Conservation (phyloP, 2,888 invertebrate species). For the Apeira syringaria region DNA sequence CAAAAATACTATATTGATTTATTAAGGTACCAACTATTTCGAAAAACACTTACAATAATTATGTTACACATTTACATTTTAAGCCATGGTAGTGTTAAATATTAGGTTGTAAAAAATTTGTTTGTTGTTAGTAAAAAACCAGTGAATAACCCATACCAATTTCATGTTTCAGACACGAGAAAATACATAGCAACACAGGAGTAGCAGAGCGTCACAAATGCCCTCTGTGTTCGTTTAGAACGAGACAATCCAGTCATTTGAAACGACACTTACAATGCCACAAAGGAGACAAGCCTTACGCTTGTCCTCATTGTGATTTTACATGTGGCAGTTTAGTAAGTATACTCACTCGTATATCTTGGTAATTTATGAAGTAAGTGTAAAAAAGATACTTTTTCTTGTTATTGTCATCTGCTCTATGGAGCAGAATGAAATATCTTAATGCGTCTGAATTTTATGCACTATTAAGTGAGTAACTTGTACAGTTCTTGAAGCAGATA, state of each 20-base stretch:
- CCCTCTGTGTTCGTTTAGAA: constrained; percentile 87
- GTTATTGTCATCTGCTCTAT: too few species aligned
- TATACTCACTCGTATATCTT: neutral
- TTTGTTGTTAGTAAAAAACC: too few species aligned
- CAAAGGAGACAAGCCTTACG: constrained; percentile 92
- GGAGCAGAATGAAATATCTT: too few species aligned
- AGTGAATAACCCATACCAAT: too few species aligned
- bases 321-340: constrained; percentile 91
- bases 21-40: neutral
- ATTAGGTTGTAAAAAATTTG: too few species aligned
- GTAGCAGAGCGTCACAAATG: constrained; percentile 83
- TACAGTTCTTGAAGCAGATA: too few species aligned
- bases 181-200: constrained; percentile 73
- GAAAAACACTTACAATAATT: neutral
- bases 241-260: constrained; percentile 87
- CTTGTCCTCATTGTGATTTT: constrained; percentile 92
- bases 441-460: too few species aligned
- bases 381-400: too few species aligned
- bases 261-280: constrained; percentile 92
- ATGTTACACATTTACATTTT: neutral
- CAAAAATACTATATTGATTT: too few species aligned
- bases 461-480: too few species aligned
- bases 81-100: neutral
- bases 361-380: too few species aligned
- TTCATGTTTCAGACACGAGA: constrained; percentile 82